Evolutionary conservation across 1,140 invertebrate genomes (phyloP), one percentile per base, ranked within the genome.

Genomic region (Stenopsyche tienmushanensis): DNA sequence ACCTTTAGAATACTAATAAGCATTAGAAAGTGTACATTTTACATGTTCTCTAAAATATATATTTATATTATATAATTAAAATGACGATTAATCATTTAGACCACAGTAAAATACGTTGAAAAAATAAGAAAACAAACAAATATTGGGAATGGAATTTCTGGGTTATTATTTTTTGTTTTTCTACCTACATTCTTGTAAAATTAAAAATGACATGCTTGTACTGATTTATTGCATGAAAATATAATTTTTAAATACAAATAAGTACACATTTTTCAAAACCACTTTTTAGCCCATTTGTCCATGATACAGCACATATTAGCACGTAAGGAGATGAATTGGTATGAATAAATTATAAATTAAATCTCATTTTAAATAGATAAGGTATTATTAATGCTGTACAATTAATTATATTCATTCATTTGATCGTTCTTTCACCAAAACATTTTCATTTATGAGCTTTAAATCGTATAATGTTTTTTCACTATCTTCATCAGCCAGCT

Each of bases 351-450:
- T 13, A 34, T 5, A 34, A 34, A 34, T 34, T 34, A 34, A 34
- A 34, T 34, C 13, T 7, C 5, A 34, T 7, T 34, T 34, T 34
- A 34, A 34, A 34, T 13, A 34, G 5, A 34, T 34, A 7, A 13
- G 29, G 8, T 25, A 53, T 53, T 24, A 21, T 9, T 7, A 53
- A 15, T 47, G 44, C 17, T 47, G 7, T 8, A 9, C 17, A n/a
- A 39, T 54, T 57, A 15, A 26, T 54, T n/a, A 52, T 20, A 39
- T 20, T 62, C 45, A 52, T 25, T 62, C 49, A 29, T 15, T 47
- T 85, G 88, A 93, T 87, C 90, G 88, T 80, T 95, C 92, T 79
- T 96, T 93, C 70, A 97, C 79, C 78, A 94, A 94, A 65, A 96
- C 83, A 63, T 93, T 96, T 83, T 96, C 94, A 85, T 96, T 93